Base-by-base conservation (phyloP, 2,888 invertebrate species). In the Macaria notata region DNA sequence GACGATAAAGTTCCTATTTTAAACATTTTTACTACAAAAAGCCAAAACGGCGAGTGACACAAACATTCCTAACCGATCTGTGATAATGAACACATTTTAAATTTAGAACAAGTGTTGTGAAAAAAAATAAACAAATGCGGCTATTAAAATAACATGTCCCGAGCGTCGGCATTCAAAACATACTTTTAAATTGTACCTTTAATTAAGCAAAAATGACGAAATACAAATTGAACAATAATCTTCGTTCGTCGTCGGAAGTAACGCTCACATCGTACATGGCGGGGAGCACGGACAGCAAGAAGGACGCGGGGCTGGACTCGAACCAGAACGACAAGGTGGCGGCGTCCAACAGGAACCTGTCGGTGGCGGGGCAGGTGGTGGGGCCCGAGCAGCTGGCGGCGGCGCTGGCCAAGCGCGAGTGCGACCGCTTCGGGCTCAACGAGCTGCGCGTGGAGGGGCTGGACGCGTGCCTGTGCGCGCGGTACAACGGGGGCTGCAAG, bases 221-320 rank as follows among this genome's bases (percentile, higher is more conserved):
- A 72, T 93, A 93, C 74, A 93, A 92, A 70, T 70, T 93, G 69
- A 92, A 90, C 73, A 90, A 92, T 67, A 79, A 83, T 8, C 73
- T 79, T 47, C 79, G 83, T 0, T 81, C 88, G 6, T 70, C 87
- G 36, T 81, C 86, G 6, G 88, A 88, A 64, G 91, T 91, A 71
- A 90, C 88, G 0, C 72, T 91, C n/a, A 91, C 90, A 1, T 82
- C 89, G n/a, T 91, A 84, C 75, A 78, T 89, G 78, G 72, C 84
- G 4, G 86, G 86, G 30, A 81, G 80, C 55, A 72, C 77, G 39
- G 84, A 83, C 55, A 71, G 65, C 61, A 63, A 66, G n/a, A 66
- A 61, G 57, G 77, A 72, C 55, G 80, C 80, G 43, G 75, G 72
- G 50, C 56, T 81, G 48, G 88, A 88, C 61, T 68, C 79, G 4